A percentile compares a stretch with the other conserved stretches of the same genome.
phyloP scores from a whole-genome alignment of 2,113 vertebrate genomes.

The Colaptes auratus region DNA sequence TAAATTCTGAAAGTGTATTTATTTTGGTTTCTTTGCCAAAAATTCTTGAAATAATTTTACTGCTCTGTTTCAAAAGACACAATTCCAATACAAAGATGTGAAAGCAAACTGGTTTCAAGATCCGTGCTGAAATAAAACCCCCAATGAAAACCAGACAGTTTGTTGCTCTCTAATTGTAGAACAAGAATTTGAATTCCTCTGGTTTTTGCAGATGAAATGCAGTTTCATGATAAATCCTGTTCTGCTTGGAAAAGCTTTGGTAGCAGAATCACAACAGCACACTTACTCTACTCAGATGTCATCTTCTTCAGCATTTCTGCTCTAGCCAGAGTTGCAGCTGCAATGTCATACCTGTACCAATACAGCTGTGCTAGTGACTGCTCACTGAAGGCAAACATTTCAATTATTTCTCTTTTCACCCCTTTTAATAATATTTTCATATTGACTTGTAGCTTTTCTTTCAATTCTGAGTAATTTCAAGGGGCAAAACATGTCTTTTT shows the following conservation, averaged over 20 bases:
- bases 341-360: rapidly evolving
- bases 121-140: background rate
- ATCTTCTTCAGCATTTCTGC: background rate
- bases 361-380: background rate
- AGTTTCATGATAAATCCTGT: background rate
- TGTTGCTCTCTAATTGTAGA: background rate
- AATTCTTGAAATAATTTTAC: background rate
- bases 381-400: background rate
- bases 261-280: background rate
- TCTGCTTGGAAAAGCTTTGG: background rate
- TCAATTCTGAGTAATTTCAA: background rate
- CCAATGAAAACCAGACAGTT: background rate
- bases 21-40: background rate
- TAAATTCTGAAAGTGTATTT: background rate
- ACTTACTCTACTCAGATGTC: rapidly evolving
- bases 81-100: background rate
- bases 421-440: background rate
- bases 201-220: background rate
- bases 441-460: background rate
- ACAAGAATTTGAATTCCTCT: background rate
- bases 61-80: background rate
- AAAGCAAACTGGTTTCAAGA: background rate
- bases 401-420: background rate
- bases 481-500: background rate
- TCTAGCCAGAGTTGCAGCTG: background rate